phyloP scores from a whole-genome alignment of 2,797 vertebrate species.

The Tapera naevia region DNA sequence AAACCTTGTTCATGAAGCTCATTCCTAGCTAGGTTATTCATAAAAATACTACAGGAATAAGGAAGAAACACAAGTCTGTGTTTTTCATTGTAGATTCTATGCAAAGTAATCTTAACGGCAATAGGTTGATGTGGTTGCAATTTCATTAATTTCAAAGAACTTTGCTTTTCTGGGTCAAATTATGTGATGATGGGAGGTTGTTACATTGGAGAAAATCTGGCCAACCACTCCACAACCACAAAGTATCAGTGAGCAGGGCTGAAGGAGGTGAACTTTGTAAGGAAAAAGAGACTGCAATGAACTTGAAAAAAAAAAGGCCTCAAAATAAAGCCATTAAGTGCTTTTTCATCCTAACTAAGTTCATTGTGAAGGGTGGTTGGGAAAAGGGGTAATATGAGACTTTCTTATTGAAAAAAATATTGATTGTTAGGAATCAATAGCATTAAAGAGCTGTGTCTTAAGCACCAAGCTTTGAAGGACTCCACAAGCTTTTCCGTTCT shows the following conservation, averaged over 20 bases:
- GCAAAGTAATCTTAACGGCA: not conserved
- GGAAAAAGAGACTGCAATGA: conserved; percentile 6
- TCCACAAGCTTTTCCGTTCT: conserved; percentile 26
- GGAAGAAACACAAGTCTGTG: not conserved
- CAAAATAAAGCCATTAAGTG: conserved; percentile 22
- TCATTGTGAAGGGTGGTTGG: conserved; percentile 67
- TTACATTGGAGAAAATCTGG: not conserved
- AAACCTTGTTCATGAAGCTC: not conserved
- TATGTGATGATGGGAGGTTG: not conserved
- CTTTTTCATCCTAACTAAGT: conserved; percentile 55
- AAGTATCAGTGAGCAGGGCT: not conserved
- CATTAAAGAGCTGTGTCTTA: conserved; percentile 69
- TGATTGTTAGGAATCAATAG: conserved; percentile 65
- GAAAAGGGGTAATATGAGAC: conserved; percentile 59
- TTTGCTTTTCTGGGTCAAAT: not conserved
- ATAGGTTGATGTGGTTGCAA: not conserved
- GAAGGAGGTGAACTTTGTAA: not conserved
- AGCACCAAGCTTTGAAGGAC: conserved; percentile 61
- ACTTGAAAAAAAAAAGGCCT: not conserved
- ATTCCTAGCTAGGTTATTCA: not conserved
- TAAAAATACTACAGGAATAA: not conserved
- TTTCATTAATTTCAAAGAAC: not conserved
- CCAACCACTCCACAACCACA: not conserved
- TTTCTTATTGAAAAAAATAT: conserved; percentile 71
- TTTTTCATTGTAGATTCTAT: not conserved